Evolutionary conservation across 92 coral and sea anemone species (phyloP).

Genomic region (Palythoa grandis): DNA sequence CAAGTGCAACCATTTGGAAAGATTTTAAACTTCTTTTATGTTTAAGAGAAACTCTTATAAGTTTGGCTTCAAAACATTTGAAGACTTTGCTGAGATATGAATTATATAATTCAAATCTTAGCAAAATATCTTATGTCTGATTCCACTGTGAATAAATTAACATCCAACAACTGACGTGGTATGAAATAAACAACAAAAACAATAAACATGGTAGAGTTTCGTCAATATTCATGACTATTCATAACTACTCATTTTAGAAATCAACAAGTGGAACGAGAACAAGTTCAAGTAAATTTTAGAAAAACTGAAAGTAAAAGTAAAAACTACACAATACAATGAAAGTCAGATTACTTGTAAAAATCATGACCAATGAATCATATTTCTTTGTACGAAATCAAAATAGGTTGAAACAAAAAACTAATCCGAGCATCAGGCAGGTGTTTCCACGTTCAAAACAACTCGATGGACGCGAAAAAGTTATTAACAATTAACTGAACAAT

Average conservation of each 20-base stretch:
- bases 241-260: neutral
- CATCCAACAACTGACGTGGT: neutral
- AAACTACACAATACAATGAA: neutral
- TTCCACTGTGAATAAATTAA: neutral
- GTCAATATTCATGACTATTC: neutral
- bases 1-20: neutral
- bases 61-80: neutral
- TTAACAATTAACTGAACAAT: constrained; percentile 34
- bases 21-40: neutral
- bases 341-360: neutral
- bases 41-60: neutral
- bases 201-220: neutral
- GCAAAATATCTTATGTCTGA: neutral
- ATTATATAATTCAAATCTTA: neutral
- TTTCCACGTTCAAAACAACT: constrained; percentile 31
- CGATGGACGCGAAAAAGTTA: constrained; percentile 38
- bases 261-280: neutral
- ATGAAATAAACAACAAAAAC: neutral
- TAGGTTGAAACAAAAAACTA: neutral
- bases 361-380: neutral
- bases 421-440: constrained; percentile 27
- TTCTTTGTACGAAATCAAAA: neutral
- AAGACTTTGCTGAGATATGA: neutral
- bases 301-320: neutral
- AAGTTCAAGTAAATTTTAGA: neutral